Evolutionary conservation across 2,113 vertebrate genomes (phyloP), one percentile per base, ranked within the genome.

Genomic region (Microtus richardsoni): DNA sequence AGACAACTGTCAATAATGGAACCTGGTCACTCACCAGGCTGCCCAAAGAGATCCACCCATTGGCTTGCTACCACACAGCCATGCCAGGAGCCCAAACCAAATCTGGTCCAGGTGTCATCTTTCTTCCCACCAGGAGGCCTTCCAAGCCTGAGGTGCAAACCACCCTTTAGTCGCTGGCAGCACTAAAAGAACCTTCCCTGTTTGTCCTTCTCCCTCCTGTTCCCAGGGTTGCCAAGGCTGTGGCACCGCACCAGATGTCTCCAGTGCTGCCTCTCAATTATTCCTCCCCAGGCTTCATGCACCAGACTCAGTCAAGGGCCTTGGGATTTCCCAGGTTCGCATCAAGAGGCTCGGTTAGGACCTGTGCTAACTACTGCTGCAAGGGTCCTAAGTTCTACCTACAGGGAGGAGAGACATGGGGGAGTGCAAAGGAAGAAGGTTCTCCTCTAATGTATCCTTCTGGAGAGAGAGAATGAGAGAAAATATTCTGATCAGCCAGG

Each of bases 271-370:
- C n/a, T 44, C 49, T 26, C 6, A 4, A 14, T 3, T 6, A 33
- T 9, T 10, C 21, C 88, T 47, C 5, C 0, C 17, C 19, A 22
- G 0, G 0, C 41, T 8, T 17, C 16, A 0, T 0, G 0, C 28
- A 14, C 33, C 4, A 30, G n/a, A 33, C 5, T 44, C 44, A 22
- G 47, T 19, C n/a, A n/a, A 24, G 3, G 6, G 26, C 1, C 33
- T 7, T 12, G n/a, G 3, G 3, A 2, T 3, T 2, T 28, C 41
- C 1, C 44, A 49, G 30, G 11, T 6, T 28, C 39, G 30, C 8
- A 44, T 44, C 2, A 9, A 17, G 33, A 36, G 60, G 2, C 16
- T 39, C 13, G 49, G 6, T 33, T 12, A 14, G 17, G 22, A 0
- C 7, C 39, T 22, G 33, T 19, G 64, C 17, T 33, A 60, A 17